phyloP scores from a whole-genome alignment of 1,140 invertebrate genomes.

The Anastrepha ludens region DNA sequence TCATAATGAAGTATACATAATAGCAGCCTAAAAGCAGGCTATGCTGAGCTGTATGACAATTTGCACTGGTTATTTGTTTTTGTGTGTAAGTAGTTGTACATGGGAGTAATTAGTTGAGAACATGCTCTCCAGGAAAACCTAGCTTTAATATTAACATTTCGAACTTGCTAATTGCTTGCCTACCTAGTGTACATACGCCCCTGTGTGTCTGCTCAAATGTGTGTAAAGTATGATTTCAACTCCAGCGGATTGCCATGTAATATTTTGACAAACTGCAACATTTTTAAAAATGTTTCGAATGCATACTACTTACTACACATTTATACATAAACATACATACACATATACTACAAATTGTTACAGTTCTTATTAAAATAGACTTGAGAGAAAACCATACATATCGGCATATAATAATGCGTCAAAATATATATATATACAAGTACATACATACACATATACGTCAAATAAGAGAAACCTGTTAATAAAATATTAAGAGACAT shows the following conservation, averaged over 20 bases:
- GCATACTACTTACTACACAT: too few species aligned
- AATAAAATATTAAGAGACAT: neutral
- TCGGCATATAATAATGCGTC: neutral
- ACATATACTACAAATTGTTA: neutral
- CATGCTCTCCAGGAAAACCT: neutral
- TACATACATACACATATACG: neutral
- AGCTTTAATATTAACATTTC: too few species aligned
- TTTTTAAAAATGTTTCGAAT: too few species aligned
- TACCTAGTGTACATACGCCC: too few species aligned
- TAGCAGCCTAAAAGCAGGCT: neutral
- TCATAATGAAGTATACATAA: too few species aligned
- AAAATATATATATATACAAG: slow-evolving; percentile 13
- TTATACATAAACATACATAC: neutral
- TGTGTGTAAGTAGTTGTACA: neutral
- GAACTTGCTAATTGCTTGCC: too few species aligned
- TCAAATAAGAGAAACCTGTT: neutral
- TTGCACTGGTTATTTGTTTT: too few species aligned
- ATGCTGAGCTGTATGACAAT: neutral
- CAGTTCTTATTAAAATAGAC: slow-evolving; percentile 9
- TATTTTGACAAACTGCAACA: too few species aligned
- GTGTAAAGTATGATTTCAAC: too few species aligned
- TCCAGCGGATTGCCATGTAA: too few species aligned
- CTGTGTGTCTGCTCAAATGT: too few species aligned
- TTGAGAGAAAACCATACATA: neutral
- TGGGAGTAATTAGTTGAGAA: neutral